phyloP scores from a whole-genome alignment of 2,797 vertebrate species.

The Myioborus miniatus region DNA sequence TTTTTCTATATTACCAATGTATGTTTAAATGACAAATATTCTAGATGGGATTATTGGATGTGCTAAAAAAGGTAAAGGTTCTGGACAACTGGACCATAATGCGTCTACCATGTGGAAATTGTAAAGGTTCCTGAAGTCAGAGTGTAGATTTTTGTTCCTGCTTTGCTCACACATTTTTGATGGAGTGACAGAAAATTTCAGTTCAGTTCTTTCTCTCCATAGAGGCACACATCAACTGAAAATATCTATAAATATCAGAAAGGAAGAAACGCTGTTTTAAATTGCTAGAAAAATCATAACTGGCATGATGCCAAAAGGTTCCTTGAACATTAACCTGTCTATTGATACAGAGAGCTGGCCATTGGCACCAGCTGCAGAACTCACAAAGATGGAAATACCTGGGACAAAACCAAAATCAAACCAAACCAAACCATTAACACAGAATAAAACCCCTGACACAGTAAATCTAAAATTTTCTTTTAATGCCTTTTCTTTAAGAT shows the following conservation, averaged over 20 bases:
- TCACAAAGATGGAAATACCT: not conserved
- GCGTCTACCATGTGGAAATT: not conserved
- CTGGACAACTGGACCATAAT: not conserved
- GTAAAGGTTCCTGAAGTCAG: not conserved
- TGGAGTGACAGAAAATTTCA: constrained; percentile 9
- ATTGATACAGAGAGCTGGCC: not conserved
- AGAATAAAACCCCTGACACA: not conserved
- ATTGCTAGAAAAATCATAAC: not conserved
- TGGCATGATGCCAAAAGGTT: not conserved
- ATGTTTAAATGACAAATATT: not conserved
- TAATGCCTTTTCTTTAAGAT: not conserved
- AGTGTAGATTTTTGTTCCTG: not conserved
- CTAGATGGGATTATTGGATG: not conserved
- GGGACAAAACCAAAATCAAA: not conserved
- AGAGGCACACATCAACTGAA: not conserved
- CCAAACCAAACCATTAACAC: not conserved
- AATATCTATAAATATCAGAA: not conserved
- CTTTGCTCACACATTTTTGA: constrained; percentile 1
- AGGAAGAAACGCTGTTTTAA: not conserved
- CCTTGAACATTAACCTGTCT: not conserved
- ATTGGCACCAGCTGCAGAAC: not conserved
- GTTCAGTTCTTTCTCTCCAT: not conserved
- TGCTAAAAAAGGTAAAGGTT: not conserved
- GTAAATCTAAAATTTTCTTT: not conserved
- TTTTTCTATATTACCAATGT: not conserved